phyloP scores from a whole-genome alignment of 1,140 invertebrate genomes.

The Hetaerina americana region DNA sequence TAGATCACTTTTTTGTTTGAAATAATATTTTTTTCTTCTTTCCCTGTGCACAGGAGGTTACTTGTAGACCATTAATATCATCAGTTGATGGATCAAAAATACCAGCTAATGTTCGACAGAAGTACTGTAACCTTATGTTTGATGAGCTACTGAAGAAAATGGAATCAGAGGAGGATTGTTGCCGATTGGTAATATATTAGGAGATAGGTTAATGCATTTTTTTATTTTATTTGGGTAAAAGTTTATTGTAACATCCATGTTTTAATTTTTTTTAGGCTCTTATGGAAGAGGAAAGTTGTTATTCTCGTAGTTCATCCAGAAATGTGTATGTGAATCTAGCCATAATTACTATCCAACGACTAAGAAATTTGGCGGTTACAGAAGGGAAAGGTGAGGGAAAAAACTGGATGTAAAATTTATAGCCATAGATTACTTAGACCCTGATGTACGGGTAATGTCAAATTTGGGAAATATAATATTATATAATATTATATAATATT shows the following conservation, averaged over 20 bases:
- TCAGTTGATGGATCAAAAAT: slow-evolving; percentile 67
- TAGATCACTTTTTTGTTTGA: too few relatives aligned
- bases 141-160: slow-evolving; percentile 75
- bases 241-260: not conserved
- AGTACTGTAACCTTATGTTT: slow-evolving; percentile 74
- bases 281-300: slow-evolving; percentile 62
- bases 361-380: slow-evolving; percentile 20
- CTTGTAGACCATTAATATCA: slow-evolving; percentile 38
- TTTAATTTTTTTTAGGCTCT: slow-evolving; percentile 33
- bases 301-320: slow-evolving; percentile 61
- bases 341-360: slow-evolving; percentile 59
- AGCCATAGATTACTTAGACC: too few relatives aligned
- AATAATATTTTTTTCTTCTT: too few relatives aligned
- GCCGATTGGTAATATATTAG: slow-evolving; percentile 41
- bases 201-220: too few relatives aligned
- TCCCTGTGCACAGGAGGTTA: too few relatives aligned
- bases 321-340: slow-evolving; percentile 75
- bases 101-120: slow-evolving; percentile 64
- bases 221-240: not conserved
- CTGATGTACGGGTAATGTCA: too few relatives aligned
- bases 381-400: too few relatives aligned
- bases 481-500: too few relatives aligned
- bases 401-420: too few relatives aligned
- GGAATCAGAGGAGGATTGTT: slow-evolving; percentile 51
- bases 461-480: too few relatives aligned